These are phyloP conservation scores for Pavo muticus DNA, from an alignment of 2,113 vertebrate genomes.

Conservation along the genomic window DNA sequence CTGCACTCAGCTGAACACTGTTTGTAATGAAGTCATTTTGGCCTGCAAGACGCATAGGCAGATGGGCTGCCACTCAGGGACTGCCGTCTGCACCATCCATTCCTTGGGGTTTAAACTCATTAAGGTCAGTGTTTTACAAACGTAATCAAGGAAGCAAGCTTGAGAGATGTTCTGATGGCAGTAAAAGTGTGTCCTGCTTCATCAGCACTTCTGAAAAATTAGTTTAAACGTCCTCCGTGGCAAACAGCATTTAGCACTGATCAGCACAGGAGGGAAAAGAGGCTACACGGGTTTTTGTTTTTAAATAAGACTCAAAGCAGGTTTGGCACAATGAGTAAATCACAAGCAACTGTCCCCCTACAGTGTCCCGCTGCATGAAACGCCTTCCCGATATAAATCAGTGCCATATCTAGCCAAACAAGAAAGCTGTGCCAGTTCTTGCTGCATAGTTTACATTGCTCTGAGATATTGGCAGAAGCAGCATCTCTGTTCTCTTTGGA, in stretches of 20 bases:
- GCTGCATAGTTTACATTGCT: not conserved
- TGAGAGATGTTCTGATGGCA: slow-evolving; percentile 26
- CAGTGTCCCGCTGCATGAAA: not conserved
- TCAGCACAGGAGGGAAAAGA: not conserved
- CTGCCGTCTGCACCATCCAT: not conserved
- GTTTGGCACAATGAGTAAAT: slow-evolving; percentile 43
- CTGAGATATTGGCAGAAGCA: not conserved
- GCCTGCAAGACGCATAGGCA: not conserved
- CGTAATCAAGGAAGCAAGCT: not conserved
- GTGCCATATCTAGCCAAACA: not conserved
- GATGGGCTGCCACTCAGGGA: slow-evolving; percentile 40
- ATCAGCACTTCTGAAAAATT: slow-evolving; percentile 64
- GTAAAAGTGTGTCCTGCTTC: slow-evolving; percentile 41
- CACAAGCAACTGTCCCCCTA: slow-evolving; percentile 12
- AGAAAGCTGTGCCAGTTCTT: not conserved
- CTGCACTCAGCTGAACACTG: not conserved
- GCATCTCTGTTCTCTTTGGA: not conserved
- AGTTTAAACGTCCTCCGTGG: slow-evolving; percentile 34
- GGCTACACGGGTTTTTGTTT: slow-evolving; percentile 39
- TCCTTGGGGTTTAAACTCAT: slow-evolving; percentile 1
- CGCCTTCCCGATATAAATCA: slow-evolving; percentile 41
- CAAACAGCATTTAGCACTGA: slow-evolving; percentile 38
- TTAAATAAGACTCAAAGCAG: slow-evolving; percentile 46
- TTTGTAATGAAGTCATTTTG: slow-evolving; percentile 39
- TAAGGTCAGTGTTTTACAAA: slow-evolving; percentile 25